Evolutionary conservation across 2,888 invertebrate species (phyloP).

Genomic region (Mimumesa dahlbomi): DNA sequence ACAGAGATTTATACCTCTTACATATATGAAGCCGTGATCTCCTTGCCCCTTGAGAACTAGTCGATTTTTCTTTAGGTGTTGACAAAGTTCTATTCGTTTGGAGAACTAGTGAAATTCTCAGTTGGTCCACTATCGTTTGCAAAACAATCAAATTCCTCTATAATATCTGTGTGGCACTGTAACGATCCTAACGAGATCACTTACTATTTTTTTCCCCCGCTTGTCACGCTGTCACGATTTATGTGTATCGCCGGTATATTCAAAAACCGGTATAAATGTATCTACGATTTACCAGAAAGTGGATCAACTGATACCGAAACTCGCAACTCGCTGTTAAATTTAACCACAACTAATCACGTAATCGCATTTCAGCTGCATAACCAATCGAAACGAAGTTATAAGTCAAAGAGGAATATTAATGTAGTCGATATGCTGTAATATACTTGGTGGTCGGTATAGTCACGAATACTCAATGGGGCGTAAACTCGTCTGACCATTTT

Average conservation of each 20-base stretch:
- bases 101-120: not conserved
- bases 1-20: constrained; percentile 34
- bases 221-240: not conserved
- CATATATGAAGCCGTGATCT: constrained; percentile 17
- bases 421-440: constrained; percentile 58
- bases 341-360: constrained; percentile 45
- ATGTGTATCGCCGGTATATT: not conserved
- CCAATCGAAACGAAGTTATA: constrained; percentile 38
- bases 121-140: constrained; percentile 23
- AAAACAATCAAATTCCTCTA: too few species aligned
- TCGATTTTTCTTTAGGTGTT: constrained; percentile 10
- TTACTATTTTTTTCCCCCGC: constrained; percentile 5
- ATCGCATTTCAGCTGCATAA: constrained; percentile 49
- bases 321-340: constrained; percentile 46
- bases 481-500: constrained; percentile 34
- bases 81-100: not conserved
- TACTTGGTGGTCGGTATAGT: constrained; percentile 65
- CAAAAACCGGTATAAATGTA: not conserved
- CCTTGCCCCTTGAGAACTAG: constrained; percentile 5
- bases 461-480: constrained; percentile 50
- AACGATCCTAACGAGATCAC: not conserved
- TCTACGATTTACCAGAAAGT: constrained; percentile 10
- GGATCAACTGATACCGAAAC: constrained; percentile 35
- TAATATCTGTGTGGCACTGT: not conserved
- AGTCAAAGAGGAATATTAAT: constrained; percentile 47